Evolutionary conservation across 2,797 vertebrate genomes (phyloP), one percentile per base, ranked within the genome.

Genomic region (Xenops minutus): DNA sequence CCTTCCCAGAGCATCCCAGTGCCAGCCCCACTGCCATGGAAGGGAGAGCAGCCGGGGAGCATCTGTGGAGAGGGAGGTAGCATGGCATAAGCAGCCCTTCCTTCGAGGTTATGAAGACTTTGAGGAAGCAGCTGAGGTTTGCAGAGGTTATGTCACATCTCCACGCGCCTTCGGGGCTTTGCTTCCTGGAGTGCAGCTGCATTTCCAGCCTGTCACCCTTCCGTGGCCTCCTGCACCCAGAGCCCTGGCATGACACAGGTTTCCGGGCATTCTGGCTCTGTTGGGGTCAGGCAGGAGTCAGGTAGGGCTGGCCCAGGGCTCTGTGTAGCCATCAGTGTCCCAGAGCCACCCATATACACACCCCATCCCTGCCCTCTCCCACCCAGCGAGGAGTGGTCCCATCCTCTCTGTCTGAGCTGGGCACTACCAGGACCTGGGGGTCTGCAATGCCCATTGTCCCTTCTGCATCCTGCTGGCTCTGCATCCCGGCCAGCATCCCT

Each of bases 291-390:
- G 63, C 37, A 22, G 39, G 5, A 88, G 85, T 21, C 73, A 51
- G 44, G 69, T 30, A 44, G 44, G 56, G 34, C 51, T 54, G 56
- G 9, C 17, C 37, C 5, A 0, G 26, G 10, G 27, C 68, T 76
- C 63, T 9, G 63, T 3, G 7, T 7, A 11, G 20, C 66, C 13
- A 0, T 18, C 41, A 26, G 54, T 55, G 20, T 4, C 66, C 39
- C 56, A 0, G 3, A 16, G 36, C 20, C 27, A 0, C 36, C 2
- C 0, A 9, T 54, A 10, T n/a, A 6, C 1, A 9, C 10, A 14
- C 10, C 29, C 19, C 7, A 10, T 5, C 30, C 36, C 39, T 24
- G 43, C 10, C 17, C 11, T 32, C 19, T 27, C 10, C 2, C 39
- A 51, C 0, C 37, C 0, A 0, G 18, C 3, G 1, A 7, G 71